Conservation (phyloP, 1,140 invertebrate genomes). For the Linepithema humile region DNA sequence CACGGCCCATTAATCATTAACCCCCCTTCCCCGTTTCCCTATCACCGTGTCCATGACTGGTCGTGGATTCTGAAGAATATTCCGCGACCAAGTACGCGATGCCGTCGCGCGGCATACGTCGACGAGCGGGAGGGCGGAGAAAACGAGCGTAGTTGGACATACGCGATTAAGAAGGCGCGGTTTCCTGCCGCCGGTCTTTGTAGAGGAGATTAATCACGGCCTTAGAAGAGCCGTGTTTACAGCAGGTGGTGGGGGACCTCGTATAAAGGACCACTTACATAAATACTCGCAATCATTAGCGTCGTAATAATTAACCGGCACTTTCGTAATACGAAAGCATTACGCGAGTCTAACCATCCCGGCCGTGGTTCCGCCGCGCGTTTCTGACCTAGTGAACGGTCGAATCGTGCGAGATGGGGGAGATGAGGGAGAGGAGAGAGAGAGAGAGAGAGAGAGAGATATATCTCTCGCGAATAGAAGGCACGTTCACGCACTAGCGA, state of each 20-base stretch:
- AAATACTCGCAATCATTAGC: conserved; percentile 35
- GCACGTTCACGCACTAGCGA: not conserved
- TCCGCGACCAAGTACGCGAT: conserved; percentile 31
- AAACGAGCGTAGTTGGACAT: conserved; percentile 24
- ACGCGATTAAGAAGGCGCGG: conserved; percentile 62
- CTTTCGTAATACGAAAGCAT: conserved; percentile 31
- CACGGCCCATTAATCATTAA: conserved; percentile 57
- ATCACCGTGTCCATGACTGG: not conserved
- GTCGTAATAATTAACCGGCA: conserved; percentile 45
- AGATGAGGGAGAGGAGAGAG: too few relatives aligned
- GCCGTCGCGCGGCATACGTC: conserved; percentile 1
- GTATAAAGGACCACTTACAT: conserved; percentile 33
- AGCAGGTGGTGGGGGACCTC: not conserved
- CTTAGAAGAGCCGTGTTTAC: conserved; percentile 24
- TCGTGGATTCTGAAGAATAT: conserved; percentile 52
- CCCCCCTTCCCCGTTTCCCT: not conserved
- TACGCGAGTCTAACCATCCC: not conserved
- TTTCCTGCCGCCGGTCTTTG: conserved; percentile 55
- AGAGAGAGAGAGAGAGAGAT: too few relatives aligned
- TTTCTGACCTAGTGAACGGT: conserved; percentile 34
- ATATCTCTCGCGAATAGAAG: conserved; percentile 5
- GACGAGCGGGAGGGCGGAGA: conserved; percentile 9
- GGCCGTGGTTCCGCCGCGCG: not conserved
- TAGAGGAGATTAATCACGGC: conserved; percentile 53
- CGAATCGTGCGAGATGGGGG: too few relatives aligned